A percentile compares a stretch with the other conserved stretches of the same genome.
phyloP scores from a whole-genome alignment of 2,113 vertebrate genomes.

The Pristiophorus japonicus region DNA sequence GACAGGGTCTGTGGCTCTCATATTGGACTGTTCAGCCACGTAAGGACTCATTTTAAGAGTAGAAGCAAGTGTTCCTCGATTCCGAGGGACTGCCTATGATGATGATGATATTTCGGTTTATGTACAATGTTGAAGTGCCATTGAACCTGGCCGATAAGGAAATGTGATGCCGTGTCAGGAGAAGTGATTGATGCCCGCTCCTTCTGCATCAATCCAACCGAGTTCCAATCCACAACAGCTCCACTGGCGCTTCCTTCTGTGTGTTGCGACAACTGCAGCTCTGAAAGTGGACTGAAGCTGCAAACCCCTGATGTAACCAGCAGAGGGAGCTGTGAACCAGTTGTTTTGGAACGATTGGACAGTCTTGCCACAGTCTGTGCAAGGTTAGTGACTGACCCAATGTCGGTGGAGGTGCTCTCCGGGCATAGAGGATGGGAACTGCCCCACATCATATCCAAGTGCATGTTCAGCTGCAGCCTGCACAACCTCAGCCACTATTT shows the following conservation, averaged over 20 bases:
- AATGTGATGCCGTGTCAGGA: background rate
- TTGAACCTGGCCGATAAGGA: background rate
- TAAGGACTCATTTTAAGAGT: no score
- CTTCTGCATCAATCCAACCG: background rate
- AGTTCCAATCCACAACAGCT: background rate
- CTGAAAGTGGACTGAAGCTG: background rate
- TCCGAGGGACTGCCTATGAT: no score
- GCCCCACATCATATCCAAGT: no score
- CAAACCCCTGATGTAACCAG: background rate
- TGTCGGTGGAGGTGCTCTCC: background rate
- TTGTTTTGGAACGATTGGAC: background rate
- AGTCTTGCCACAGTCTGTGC: background rate
- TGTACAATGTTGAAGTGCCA: background rate
- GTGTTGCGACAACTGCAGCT: background rate
- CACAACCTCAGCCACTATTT: no score
- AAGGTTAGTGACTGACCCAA: background rate
- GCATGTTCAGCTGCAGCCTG: no score
- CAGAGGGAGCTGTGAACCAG: background rate
- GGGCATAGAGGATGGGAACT: no score
- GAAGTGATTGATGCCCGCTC: background rate
- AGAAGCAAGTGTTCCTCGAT: no score
- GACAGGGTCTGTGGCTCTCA: no score
- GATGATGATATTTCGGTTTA: background rate
- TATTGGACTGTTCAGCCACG: no score
- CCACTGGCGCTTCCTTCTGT: background rate